A percentile compares a stretch with the other conserved stretches of the same genome.
Evolutionary conservation across 2,888 invertebrate genomes (phyloP).

Genomic region (Lathronympha strigana): DNA sequence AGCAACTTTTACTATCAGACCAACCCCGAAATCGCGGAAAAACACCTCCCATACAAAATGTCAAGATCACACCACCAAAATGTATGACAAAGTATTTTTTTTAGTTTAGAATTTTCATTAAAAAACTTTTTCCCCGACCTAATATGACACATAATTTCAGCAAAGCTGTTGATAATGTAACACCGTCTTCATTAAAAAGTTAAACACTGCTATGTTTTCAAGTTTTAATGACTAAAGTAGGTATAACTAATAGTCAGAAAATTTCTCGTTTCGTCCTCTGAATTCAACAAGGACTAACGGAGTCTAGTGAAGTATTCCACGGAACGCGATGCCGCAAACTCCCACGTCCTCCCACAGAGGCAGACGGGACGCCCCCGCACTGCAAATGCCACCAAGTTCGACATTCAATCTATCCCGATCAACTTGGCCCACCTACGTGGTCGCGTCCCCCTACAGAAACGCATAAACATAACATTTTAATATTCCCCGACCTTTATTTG

Average conservation of each 20-base stretch:
- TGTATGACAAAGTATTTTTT: too few species aligned
- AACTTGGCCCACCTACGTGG: slow-evolving; percentile 53
- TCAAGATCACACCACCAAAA: too few species aligned
- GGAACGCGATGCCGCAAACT: slow-evolving; percentile 44
- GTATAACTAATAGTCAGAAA: not conserved
- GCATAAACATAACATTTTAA: not conserved
- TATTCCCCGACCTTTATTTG: too few species aligned
- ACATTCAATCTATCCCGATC: slow-evolving; percentile 60
- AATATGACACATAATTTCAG: too few species aligned
- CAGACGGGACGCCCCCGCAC: slow-evolving; percentile 62
- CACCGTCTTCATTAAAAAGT: not conserved
- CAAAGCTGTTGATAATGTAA: too few species aligned
- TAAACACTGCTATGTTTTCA: not conserved
- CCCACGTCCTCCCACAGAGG: slow-evolving; percentile 51
- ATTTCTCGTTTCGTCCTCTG: slow-evolving; percentile 8
- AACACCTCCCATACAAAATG: too few species aligned
- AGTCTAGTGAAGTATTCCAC: slow-evolving; percentile 23
- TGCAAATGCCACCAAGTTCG: slow-evolving; percentile 64
- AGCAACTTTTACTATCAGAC: too few species aligned
- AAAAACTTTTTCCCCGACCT: too few species aligned
- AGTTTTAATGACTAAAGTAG: slow-evolving; percentile 13
- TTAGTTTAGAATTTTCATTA: too few species aligned
- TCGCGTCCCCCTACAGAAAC: slow-evolving; percentile 36
- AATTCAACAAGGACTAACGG: slow-evolving; percentile 19
- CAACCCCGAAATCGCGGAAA: too few species aligned